phyloP scores from a whole-genome alignment of 2,113 vertebrate species.

The Chaetodon auriga region DNA sequence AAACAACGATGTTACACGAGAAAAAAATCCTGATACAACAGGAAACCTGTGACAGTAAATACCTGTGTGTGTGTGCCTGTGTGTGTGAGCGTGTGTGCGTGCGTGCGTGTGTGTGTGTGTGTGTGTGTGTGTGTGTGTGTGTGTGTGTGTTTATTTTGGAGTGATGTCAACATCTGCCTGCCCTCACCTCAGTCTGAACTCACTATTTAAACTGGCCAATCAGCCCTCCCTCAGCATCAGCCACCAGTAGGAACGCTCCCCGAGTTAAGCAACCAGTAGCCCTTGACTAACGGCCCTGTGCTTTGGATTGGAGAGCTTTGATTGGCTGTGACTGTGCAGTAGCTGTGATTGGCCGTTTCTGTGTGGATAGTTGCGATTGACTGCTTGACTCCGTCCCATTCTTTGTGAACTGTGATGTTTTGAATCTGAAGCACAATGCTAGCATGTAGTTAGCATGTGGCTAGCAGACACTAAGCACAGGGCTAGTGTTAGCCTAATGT shows the following conservation, averaged over 20 bases:
- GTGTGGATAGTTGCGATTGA: slow-evolving; percentile 30
- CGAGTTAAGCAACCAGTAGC: background rate
- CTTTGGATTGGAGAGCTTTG: slow-evolving; percentile 20
- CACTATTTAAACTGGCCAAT: slow-evolving; percentile 72
- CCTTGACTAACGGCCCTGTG: background rate
- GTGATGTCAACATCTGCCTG: slow-evolving; percentile 67
- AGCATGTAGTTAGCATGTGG: slow-evolving; percentile 32
- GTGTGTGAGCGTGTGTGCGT: slow-evolving; percentile 23
- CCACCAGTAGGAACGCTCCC: slow-evolving; percentile 20
- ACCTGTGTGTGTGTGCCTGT: slow-evolving; percentile 42
- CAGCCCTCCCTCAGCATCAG: slow-evolving; percentile 49
- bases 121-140: slow-evolving; percentile 29
- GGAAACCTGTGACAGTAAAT: slow-evolving; percentile 60
- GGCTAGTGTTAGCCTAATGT: slow-evolving; percentile 11
- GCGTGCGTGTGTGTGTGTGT: slow-evolving; percentile 19
- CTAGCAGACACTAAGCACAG: slow-evolving; percentile 34
- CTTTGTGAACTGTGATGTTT: background rate
- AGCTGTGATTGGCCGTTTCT: slow-evolving; percentile 39
- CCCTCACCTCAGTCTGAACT: slow-evolving; percentile 70
- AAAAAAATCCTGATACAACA: slow-evolving; percentile 69
- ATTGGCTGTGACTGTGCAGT: slow-evolving; percentile 24
- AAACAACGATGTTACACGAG: slow-evolving; percentile 43
- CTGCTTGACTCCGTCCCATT: slow-evolving; percentile 1
- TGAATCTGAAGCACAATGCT: slow-evolving; percentile 45
- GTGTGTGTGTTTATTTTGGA: slow-evolving; percentile 32